These are phyloP conservation scores for Mallotus villosus DNA, from an alignment of 2,797 vertebrate species.

Conservation along the genomic window DNA sequence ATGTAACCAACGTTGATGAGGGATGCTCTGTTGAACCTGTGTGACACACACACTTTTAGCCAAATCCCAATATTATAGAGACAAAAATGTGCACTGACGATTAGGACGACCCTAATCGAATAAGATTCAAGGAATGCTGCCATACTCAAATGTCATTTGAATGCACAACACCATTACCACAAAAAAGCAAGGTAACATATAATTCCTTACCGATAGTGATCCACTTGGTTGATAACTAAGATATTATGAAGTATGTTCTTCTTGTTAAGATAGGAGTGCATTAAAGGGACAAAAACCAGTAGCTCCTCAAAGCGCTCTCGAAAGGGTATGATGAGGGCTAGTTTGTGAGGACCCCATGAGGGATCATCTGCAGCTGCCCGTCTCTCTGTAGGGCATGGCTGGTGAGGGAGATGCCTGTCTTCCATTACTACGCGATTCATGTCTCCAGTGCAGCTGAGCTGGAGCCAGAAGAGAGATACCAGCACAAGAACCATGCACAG, in stretches of 20 bases:
- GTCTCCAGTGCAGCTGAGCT: slow-evolving; percentile 89
- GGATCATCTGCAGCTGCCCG: slow-evolving; percentile 71
- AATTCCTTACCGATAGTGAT: slow-evolving; percentile 86
- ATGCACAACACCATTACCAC: too few species aligned
- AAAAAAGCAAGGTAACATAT: background rate
- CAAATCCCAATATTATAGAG: background rate
- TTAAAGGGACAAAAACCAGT: slow-evolving; percentile 90
- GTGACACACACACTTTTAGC: background rate
- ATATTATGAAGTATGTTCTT: slow-evolving; percentile 92
- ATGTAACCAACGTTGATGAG: slow-evolving; percentile 93
- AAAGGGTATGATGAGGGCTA: slow-evolving; percentile 91
- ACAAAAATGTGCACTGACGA: background rate
- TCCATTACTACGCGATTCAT: slow-evolving; percentile 47
- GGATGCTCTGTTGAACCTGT: slow-evolving; percentile 93
- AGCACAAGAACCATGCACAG: slow-evolving; percentile 84
- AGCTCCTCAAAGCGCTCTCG: slow-evolving; percentile 96
- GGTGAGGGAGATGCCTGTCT: slow-evolving; percentile 47
- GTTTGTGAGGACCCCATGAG: slow-evolving; percentile 88
- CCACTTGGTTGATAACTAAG: slow-evolving; percentile 92
- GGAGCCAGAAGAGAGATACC: slow-evolving; percentile 90
- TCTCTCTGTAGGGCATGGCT: slow-evolving; percentile 68
- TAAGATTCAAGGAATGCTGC: too few species aligned
- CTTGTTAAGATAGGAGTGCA: slow-evolving; percentile 88
- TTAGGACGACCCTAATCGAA: background rate
- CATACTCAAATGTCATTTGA: too few species aligned